Base-by-base conservation (phyloP, 2,888 invertebrate genomes). In the Eristalinus aeneus region DNA sequence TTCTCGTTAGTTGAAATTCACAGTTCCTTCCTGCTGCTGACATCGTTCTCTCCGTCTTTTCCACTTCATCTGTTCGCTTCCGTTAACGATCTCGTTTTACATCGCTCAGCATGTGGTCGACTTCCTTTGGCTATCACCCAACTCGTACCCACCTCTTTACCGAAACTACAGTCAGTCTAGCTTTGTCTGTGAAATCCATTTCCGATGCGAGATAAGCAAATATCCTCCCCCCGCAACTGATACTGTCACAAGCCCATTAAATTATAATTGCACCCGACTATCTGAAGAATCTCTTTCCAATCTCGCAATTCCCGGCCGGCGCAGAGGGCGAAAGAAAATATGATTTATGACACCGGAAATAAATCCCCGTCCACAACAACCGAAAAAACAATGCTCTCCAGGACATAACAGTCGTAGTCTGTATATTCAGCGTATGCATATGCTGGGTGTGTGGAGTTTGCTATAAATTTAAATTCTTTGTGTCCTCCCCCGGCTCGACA, bases 401-500 rank as follows among this genome's bases (percentile, higher is more conserved):
- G 23, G n/a, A 53, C 53, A 61, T 68, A 53, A 39, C 53, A 23
- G 22, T 61, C 16, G 16, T 8, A 16, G 46, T 46, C 46, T 5
- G 27, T 27, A 27, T 5, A n/a, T n/a, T 1, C 32, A 74, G 22
- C 58, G 46, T 58, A 31, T 39, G 32, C 54, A 36, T 27, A 16
- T 46, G 46, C 46, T 6, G 9, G 5, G n/a, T 39, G 46, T 4
- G 12, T 16, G 16, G 27, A 27, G 23, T 22, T 20, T 58, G 68
- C 53, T 64, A 83, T 73, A 64, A 78, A 78, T 64, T 64, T 60
- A 78, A 83, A 78, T 60, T 64, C 58, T 74, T 65, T 46, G 64
- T 69, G 10, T 16, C 46, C 22, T 4, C 11, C 12, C 11, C 20
- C 12, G 34, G 12, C 22, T 16, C 16, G 60, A 34, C 73, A 74